Conservation (phyloP, 2,113 vertebrate genomes). For the Rhadina sibilatrix region DNA sequence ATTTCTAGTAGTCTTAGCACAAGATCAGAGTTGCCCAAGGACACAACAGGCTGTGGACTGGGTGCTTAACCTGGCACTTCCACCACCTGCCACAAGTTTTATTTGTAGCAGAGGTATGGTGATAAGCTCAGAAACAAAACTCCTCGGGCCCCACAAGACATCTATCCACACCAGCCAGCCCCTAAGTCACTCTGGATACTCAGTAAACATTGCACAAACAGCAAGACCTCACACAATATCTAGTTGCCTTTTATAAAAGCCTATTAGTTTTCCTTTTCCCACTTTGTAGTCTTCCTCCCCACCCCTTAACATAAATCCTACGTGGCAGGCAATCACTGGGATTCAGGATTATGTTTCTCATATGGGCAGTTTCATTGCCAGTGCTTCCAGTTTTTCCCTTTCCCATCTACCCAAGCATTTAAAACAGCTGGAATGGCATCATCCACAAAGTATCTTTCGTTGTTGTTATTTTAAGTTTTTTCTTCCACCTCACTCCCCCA, state of each 20-base stretch:
- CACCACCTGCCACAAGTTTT: neutral
- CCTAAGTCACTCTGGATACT: neutral
- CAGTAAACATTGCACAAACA: neutral
- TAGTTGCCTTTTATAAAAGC: neutral
- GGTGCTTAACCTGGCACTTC: neutral
- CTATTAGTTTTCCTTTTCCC: neutral
- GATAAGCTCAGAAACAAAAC: neutral
- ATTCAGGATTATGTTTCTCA: neutral
- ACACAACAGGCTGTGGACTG: neutral
- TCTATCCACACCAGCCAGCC: neutral
- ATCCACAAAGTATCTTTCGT: neutral
- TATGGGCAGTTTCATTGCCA: neutral
- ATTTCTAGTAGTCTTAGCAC: neutral
- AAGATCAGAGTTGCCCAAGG: neutral
- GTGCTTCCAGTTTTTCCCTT: neutral
- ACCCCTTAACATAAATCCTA: neutral
- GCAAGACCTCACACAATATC: neutral
- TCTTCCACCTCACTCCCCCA: neutral
- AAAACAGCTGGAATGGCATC: neutral
- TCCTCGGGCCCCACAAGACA: neutral
- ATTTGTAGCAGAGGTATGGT: neutral
- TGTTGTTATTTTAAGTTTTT: neutral
- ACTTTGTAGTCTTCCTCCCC: neutral
- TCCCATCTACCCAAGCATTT: neutral
- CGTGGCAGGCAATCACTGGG: rapidly evolving